A percentile compares a stretch with the other conserved stretches of the same genome.
Conservation (phyloP, 2,888 invertebrate species). For the Drosophila mimica region DNA sequence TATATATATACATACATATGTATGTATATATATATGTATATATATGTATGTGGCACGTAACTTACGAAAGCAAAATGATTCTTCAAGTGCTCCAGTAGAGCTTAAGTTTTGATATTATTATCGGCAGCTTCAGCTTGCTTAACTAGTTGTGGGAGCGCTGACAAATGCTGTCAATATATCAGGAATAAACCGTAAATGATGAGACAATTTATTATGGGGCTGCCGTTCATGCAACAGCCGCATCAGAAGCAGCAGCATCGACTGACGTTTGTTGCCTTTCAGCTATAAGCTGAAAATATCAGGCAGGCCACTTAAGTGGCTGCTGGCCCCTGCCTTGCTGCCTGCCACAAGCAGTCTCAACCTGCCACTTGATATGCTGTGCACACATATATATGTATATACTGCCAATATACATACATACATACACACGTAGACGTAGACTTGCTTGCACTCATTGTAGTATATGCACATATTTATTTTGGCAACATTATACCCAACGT, state of each 20-base stretch:
- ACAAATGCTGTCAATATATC: conserved; percentile 77
- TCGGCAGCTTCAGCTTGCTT: conserved; percentile 4
- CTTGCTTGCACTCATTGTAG: conserved; percentile 19
- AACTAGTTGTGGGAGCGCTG: conserved; percentile 51
- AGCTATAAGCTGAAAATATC: conserved; percentile 66
- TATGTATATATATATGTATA: no score
- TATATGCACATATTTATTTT: conserved; percentile 51
- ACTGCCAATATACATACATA: conserved; percentile 1
- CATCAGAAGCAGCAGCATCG: conserved; percentile 14
- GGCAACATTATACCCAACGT: conserved; percentile 69
- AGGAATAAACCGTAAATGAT: conserved; percentile 73
- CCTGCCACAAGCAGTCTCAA: conserved; percentile 28
- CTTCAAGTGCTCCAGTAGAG: conserved; percentile 34
- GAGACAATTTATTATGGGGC: conserved; percentile 71
- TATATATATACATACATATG: neutral
- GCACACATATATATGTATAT: conserved; percentile 22
- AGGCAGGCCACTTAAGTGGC: conserved; percentile 63
- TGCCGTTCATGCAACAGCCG: conserved; percentile 28
- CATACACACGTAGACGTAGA: neutral
- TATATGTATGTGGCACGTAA: conserved; percentile 9
- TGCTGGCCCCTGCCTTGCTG: conserved; percentile 47
- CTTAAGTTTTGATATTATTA: conserved; percentile 23
- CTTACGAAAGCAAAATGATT: conserved; percentile 39
- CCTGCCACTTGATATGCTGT: conserved; percentile 47
- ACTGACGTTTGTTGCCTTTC: conserved; percentile 36